A percentile compares a stretch with the other conserved stretches of the same genome.
Evolutionary conservation across 2,888 invertebrate genomes (phyloP).

Genomic region (Pocota personata): DNA sequence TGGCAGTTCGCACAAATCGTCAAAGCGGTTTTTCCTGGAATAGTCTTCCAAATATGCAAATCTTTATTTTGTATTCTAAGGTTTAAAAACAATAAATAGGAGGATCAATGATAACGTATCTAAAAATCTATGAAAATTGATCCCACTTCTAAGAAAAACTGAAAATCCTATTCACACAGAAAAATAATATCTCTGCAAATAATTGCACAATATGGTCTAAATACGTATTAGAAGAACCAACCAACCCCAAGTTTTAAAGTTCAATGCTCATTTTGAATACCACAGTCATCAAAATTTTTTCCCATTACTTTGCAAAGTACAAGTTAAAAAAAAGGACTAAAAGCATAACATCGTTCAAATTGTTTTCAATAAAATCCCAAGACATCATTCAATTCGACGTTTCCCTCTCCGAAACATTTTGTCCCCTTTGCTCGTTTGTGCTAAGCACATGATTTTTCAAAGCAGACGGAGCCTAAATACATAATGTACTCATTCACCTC

Average conservation of each 20-base stretch:
- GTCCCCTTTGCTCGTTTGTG: background rate
- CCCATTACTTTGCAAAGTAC: background rate
- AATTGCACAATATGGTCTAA: slow-evolving; percentile 1
- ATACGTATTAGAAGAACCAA: background rate
- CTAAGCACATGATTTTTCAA: slow-evolving; percentile 4
- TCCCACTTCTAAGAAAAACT: background rate
- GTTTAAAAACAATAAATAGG: background rate
- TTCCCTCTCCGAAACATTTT: background rate
- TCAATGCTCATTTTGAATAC: background rate
- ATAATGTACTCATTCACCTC: slow-evolving; percentile 5
- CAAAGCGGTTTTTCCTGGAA: too few species aligned
- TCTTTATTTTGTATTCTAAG: background rate
- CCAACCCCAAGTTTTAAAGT: background rate
- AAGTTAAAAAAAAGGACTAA: background rate
- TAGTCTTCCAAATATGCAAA: background rate
- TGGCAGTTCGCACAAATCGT: too few species aligned
- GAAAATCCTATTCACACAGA: background rate
- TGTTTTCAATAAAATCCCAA: slow-evolving; percentile 5
- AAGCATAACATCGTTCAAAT: slow-evolving; percentile 15
- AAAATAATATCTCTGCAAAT: background rate
- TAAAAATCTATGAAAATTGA: background rate
- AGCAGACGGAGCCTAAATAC: background rate
- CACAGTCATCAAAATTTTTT: background rate
- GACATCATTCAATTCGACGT: background rate
- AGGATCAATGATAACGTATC: background rate